Evolutionary conservation across 2,113 vertebrate genomes (phyloP), one percentile per base, ranked within the genome.

Genomic region (Paradoxurus hermaphroditus): DNA sequence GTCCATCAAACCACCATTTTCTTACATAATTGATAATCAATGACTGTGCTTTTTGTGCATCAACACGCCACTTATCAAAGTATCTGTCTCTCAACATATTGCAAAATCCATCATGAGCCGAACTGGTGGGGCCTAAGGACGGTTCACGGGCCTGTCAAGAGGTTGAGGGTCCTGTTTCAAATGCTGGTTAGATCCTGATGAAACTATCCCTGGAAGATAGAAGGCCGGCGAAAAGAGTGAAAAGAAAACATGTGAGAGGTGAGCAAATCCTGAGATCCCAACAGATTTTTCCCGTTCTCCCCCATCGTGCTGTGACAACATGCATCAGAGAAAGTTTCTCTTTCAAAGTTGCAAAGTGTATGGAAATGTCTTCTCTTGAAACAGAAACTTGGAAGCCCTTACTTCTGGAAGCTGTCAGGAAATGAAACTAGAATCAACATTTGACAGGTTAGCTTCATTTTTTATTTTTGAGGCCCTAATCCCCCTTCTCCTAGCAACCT

Each of bases 301-400:
- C 84, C 90, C 21, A 39, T 96, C 49, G 41, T 31, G 27, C n/a
- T 41, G 34, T 46, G 91, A 84, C 86, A 89, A 84, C 51, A 79
- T 90, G 18, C 36, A 77, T 84, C 72, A 56, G 91, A 86, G 49
- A 93, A 79, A 90, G 89, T 51, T 95, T 63, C 70, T 31, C 85
- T 91, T 97, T 97, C 72, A 93, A 90, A 94, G 84, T 46, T 87
- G 56, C 72, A 90, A 92, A 93, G 51, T 68, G n/a, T 95, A 92
- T 81, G 93, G 90, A 96, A 96, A 73, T 83, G 56, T n/a, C 67
- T 96, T 68, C 46, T 65, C 82, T 89, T 36, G 8, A 93, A 96
- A 93, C 36, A 90, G 85, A 88, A 75, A 85, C 68, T 95, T 91
- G 44, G 59, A 96, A 81, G 51, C 46, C 36, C 39, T 94, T 93